phyloP scores from a whole-genome alignment of 2,113 vertebrate genomes.

The Furnarius figulus region DNA sequence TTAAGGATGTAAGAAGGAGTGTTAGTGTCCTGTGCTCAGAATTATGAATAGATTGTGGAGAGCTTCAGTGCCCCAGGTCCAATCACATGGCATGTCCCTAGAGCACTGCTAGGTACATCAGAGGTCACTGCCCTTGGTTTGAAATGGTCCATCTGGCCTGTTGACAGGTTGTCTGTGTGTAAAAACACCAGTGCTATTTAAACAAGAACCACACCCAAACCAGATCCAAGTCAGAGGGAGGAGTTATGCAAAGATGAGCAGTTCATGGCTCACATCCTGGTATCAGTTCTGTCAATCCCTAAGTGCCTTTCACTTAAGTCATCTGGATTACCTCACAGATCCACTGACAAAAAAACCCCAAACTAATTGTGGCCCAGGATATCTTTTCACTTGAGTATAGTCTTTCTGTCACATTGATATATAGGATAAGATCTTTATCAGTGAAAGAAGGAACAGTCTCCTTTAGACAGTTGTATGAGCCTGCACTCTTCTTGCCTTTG shows the following conservation, averaged over 20 bases:
- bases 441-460: background rate
- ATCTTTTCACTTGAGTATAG: background rate
- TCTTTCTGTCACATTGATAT: background rate
- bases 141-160: background rate
- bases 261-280: background rate
- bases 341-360: background rate
- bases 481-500: background rate
- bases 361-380: background rate
- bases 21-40: background rate
- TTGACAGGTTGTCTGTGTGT: background rate
- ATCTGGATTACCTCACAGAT: background rate
- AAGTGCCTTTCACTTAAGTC: background rate
- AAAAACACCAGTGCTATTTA: background rate
- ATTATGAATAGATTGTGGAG: background rate
- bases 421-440: background rate
- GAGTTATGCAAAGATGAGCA: background rate
- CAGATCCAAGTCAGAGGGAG: background rate
- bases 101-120: background rate
- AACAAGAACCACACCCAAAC: background rate
- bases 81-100: rapidly evolving
- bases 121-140: background rate
- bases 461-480: background rate
- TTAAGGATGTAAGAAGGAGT: no score
- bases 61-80: background rate
- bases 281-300: background rate